A percentile compares a stretch with the other conserved stretches of the same genome.
Conservation (phyloP, 2,888 invertebrate genomes). For the Acanthococcus lagerstroemiae region DNA sequence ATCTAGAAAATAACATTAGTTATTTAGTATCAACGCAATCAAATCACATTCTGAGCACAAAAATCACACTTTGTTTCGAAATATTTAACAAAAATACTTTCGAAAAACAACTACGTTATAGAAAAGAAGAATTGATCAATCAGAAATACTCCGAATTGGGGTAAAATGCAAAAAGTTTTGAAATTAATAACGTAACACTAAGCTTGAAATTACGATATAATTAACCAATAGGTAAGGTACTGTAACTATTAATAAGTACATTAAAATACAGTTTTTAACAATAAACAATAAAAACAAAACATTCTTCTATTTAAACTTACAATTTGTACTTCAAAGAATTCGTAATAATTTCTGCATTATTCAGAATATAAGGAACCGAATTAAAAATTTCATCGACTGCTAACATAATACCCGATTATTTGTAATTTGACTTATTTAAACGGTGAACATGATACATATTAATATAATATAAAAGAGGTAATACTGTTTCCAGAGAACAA, state of each 20-base stretch:
- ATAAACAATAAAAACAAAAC: neutral
- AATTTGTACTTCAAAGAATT: slow-evolving; percentile 2
- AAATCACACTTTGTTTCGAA: neutral
- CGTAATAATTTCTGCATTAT: too few relatives aligned
- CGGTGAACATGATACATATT: neutral
- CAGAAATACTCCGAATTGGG: too few relatives aligned
- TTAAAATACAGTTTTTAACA: neutral
- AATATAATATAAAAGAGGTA: neutral
- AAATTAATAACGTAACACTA: too few relatives aligned
- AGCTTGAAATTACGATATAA: too few relatives aligned
- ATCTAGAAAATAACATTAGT: too few relatives aligned
- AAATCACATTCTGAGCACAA: neutral
- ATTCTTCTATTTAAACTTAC: slow-evolving; percentile 9
- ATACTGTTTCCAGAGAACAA: neutral
- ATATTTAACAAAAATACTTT: neutral
- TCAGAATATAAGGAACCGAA: neutral
- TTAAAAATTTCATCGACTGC: neutral
- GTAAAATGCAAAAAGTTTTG: too few relatives aligned
- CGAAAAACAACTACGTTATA: too few relatives aligned
- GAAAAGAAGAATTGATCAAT: too few relatives aligned
- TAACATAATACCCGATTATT: too few relatives aligned
- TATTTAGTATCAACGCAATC: too few relatives aligned
- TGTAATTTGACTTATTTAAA: neutral
- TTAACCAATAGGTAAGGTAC: too few relatives aligned
- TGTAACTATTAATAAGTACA: neutral